Base-by-base conservation (phyloP, 1,140 invertebrate species). In the Melitaea cinxia region DNA sequence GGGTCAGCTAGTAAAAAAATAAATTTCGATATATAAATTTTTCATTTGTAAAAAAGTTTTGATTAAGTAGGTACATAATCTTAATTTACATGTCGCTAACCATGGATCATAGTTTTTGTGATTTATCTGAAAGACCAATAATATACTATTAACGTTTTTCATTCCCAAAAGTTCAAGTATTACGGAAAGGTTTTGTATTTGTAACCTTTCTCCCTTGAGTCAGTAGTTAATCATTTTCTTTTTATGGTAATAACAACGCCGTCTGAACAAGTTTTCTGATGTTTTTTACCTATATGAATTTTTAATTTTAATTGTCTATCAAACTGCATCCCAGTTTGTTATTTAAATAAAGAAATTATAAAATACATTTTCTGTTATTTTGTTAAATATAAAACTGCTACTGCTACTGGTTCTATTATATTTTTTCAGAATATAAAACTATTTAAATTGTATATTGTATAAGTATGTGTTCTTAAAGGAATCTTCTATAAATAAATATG, bases 401-500 rank as follows among this genome's bases (percentile, higher is more conserved):
- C n/a, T n/a, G n/a, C n/a, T n/a, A n/a, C n/a, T n/a, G n/a, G n/a
- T n/a, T n/a, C n/a, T n/a, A n/a, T n/a, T n/a, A n/a, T n/a, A n/a
- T 33, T 0, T 2, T 1, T n/a, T 33, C 7, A 33, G 10, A 33
- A 33, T 12, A 10, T 33, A 12, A 28, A 0, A 12, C 30, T 33
- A 33, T 33, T 10, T 33, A 2, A 1, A 33, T 7, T 33, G 30
- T 33, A 0, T n/a, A n/a, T n/a, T n/a, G n/a, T n/a, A n/a, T n/a
- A n/a, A n/a, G n/a, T n/a, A n/a, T n/a, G n/a, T 33, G 30, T 10
- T 33, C 42, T 21, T n/a, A 12, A 47, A 21, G 14, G 7, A 23
- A 23, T 47, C 9, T 23, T 47, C 42, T 49, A 66, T 47, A 67
- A 67, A 56, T 50, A 66, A 42, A 9, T 56, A 61, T 50, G 57